Percentiles rank a stretch among this genome's conserved stretches.
phyloP scores from a whole-genome alignment of 2,797 vertebrate species.

The Cottoperca gobio region DNA sequence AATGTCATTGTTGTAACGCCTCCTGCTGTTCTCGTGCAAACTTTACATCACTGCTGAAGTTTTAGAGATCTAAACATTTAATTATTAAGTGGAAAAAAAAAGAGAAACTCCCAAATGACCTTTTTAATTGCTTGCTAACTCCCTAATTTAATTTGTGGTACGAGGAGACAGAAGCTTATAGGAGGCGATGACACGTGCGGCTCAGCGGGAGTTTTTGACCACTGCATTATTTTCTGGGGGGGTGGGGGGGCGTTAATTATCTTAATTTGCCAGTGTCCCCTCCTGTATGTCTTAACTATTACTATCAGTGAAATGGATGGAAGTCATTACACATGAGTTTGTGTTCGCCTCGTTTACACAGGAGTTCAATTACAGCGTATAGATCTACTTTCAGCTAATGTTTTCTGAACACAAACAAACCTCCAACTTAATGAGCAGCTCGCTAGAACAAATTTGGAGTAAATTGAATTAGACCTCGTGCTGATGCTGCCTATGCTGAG shows the following conservation, averaged over 20 bases:
- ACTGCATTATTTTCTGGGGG: constrained; percentile 27
- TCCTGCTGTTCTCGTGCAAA: constrained; percentile 3
- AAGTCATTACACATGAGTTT: constrained; percentile 71
- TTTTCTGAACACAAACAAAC: constrained; percentile 76
- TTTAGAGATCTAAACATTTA: constrained; percentile 2
- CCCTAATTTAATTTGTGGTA: constrained; percentile 51
- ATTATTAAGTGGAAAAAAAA: constrained; percentile 32
- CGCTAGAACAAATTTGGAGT: constrained; percentile 68
- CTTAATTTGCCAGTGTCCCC: constrained; percentile 47
- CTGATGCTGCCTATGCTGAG: constrained; percentile 54
- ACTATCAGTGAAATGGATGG: constrained; percentile 62
- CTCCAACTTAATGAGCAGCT: constrained; percentile 69
- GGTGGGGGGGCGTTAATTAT: constrained; percentile 57
- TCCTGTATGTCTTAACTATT: constrained; percentile 58
- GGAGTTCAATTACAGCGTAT: constrained; percentile 71
- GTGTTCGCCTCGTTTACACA: constrained; percentile 63
- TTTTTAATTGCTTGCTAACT: constrained; percentile 54
- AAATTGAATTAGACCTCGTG: constrained; percentile 71
- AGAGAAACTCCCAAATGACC: constrained; percentile 37
- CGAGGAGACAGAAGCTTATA: constrained; percentile 12
- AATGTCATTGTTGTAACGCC: too few species aligned
- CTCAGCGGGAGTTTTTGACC: constrained; percentile 61
- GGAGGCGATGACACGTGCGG: constrained; percentile 34
- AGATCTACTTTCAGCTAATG: constrained; percentile 70
- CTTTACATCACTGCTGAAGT: constrained; percentile 15